A percentile compares a stretch with the other conserved stretches of the same genome.
Conservation (phyloP, 2,888 invertebrate species). For the Stenurella melanura region DNA sequence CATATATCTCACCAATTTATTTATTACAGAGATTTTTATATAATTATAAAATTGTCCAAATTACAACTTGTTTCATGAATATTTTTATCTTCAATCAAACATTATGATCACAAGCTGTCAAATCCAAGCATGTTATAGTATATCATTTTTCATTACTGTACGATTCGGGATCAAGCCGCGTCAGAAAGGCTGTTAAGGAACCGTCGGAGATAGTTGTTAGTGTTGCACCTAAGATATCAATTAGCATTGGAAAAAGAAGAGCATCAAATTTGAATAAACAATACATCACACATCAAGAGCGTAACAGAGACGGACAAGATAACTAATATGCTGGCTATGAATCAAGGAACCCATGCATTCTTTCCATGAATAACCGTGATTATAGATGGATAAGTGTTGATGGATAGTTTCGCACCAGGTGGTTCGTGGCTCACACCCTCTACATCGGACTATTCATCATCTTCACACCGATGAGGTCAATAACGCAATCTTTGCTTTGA, state of each 20-base stretch:
- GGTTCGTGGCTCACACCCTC: slow-evolving; percentile 67
- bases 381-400: slow-evolving; percentile 64
- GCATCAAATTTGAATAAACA: slow-evolving; percentile 51
- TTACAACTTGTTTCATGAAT: neutral
- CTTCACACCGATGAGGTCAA: slow-evolving; percentile 65
- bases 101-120: neutral
- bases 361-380: slow-evolving; percentile 58
- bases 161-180: neutral
- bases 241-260: slow-evolving; percentile 19
- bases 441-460: slow-evolving; percentile 65
- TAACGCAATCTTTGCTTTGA: slow-evolving; percentile 19
- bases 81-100: neutral
- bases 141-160: neutral
- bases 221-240: slow-evolving; percentile 14
- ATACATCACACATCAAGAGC: slow-evolving; percentile 52
- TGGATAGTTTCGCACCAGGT: slow-evolving; percentile 67
- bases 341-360: slow-evolving; percentile 50
- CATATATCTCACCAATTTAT: too few relatives aligned
- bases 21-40: too few relatives aligned
- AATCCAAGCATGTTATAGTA: neutral
- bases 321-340: slow-evolving; percentile 50
- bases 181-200: slow-evolving; percentile 8
- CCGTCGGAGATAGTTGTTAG: neutral
- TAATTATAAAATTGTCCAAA: neutral
- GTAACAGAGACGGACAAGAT: slow-evolving; percentile 51